These are phyloP conservation scores for Pseudomugil gertrudae DNA, from an alignment of 2,797 vertebrate species.

Conservation along the genomic window DNA sequence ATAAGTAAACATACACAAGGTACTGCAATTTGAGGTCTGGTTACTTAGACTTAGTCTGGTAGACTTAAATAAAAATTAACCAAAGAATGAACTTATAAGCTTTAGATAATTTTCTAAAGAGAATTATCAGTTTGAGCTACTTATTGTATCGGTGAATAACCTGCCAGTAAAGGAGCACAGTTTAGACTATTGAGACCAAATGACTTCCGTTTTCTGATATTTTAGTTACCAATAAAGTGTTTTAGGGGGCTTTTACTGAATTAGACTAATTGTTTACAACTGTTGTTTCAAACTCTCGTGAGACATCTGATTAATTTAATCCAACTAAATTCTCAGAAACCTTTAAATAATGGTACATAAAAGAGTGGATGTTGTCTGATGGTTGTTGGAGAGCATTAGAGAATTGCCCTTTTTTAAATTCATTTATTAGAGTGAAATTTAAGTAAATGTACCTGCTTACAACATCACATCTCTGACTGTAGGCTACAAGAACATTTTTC, in stretches of 20 bases:
- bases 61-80: background rate
- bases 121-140: background rate
- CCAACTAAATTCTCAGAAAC: background rate
- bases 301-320: slow-evolving; percentile 1
- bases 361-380: background rate
- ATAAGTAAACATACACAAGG: no score
- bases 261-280: background rate
- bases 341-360: background rate
- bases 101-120: background rate
- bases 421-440: background rate
- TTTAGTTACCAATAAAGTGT: background rate
- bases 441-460: background rate
- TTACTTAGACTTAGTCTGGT: background rate
- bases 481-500: background rate
- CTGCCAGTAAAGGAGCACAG: background rate
- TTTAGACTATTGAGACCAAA: background rate
- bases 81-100: background rate
- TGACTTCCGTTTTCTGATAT: background rate
- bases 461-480: background rate
- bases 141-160: no score
- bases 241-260: background rate
- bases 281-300: background rate
- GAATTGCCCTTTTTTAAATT: background rate
- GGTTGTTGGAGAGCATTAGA: background rate
- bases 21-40: no score